These are phyloP conservation scores for Torymus tubicola DNA, from an alignment of 2,888 invertebrate genomes.

Conservation along the genomic window DNA sequence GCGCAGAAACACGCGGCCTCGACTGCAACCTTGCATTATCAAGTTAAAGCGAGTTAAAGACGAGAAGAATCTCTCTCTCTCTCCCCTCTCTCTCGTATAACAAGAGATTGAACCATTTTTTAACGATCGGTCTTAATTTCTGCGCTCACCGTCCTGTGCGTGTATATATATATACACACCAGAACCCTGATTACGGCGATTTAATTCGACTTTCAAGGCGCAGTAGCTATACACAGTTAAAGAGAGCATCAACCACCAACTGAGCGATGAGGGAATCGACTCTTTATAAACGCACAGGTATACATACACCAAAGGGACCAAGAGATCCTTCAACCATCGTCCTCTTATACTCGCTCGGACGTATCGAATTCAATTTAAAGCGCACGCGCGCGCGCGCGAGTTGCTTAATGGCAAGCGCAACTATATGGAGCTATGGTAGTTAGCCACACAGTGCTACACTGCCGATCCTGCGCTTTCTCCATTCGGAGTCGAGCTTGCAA, in stretches of 20 bases:
- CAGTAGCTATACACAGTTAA: neutral
- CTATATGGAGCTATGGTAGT: conserved; percentile 16
- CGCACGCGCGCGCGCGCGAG: no score
- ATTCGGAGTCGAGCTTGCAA: conserved; percentile 38
- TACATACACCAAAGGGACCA: neutral
- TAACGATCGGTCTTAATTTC: conserved; percentile 21
- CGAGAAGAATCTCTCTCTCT: neutral
- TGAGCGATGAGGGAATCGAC: neutral
- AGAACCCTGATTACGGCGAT: conserved; percentile 41
- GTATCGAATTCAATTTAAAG: conserved; percentile 50
- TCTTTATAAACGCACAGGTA: conserved; percentile 24
- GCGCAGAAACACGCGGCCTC: no score
- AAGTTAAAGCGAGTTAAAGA: conserved; percentile 45
- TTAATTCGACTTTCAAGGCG: conserved; percentile 8
- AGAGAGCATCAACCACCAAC: neutral
- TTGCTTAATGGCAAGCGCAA: conserved; percentile 41
- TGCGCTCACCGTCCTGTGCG: neutral
- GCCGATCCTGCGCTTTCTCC: neutral
- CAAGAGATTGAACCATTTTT: conserved; percentile 44
- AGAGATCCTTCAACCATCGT: neutral
- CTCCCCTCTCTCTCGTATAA: neutral
- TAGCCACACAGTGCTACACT: neutral
- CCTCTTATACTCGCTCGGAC: neutral
- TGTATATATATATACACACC: no score
- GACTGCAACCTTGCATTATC: conserved; percentile 27